Evolutionary conservation across 2,888 invertebrate species (phyloP).

Genomic region (Heteromurus nitidus): DNA sequence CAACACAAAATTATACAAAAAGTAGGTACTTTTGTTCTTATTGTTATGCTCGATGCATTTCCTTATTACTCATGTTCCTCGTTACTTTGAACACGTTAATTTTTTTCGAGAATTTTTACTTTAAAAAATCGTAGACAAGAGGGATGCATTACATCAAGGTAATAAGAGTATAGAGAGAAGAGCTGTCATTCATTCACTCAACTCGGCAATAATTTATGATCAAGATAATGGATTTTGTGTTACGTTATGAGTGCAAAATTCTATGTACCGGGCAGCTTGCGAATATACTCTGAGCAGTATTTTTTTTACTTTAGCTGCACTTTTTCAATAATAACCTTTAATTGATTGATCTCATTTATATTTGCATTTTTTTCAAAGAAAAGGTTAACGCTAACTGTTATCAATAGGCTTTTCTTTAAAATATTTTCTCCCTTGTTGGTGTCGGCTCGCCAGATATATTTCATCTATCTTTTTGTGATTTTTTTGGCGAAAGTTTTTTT

Average conservation of each 20-base stretch:
- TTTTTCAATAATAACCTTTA: not conserved
- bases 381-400: too few relatives aligned
- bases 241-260: not conserved
- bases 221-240: not conserved
- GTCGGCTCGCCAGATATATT: too few relatives aligned
- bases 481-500: too few relatives aligned
- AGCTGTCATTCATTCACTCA: too few relatives aligned
- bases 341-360: not conserved
- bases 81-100: not conserved
- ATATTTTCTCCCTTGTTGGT: not conserved
- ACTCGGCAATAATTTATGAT: not conserved
- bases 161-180: too few relatives aligned
- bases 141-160: not conserved
- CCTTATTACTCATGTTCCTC: conserved; percentile 33
- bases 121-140: not conserved
- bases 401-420: not conserved
- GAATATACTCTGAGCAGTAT: not conserved
- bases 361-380: not conserved
- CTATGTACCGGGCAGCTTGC: conserved; percentile 27
- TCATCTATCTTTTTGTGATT: too few relatives aligned
- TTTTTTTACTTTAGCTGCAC: too few relatives aligned
- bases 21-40: conserved; percentile 2
- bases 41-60: conserved; percentile 44
- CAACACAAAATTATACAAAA: not conserved
- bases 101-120: not conserved